Evolutionary conservation across 2,797 vertebrate genomes (phyloP).

Genomic region (Tympanoctomys barrerae): DNA sequence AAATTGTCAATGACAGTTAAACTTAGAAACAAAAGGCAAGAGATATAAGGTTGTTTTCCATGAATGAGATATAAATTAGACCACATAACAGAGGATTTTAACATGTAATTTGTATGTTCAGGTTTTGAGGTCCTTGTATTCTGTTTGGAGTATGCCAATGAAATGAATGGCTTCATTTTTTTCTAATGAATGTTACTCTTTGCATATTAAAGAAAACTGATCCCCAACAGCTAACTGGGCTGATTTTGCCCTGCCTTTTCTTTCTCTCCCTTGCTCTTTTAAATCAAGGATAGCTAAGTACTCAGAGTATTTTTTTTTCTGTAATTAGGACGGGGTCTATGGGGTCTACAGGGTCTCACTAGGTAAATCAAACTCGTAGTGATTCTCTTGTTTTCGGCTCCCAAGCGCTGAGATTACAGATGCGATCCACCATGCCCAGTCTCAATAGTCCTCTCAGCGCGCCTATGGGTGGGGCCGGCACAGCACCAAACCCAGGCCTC

Average conservation of each 20-base stretch:
- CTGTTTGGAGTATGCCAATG: constrained; percentile 21
- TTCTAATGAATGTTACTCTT: neutral
- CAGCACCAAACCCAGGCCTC: no score
- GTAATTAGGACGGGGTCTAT: no score
- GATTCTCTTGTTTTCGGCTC: no score
- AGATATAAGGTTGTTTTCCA: neutral
- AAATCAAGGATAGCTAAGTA: neutral
- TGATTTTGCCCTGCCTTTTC: constrained; percentile 3
- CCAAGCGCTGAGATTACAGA: no score
- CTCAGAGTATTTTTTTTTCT: neutral
- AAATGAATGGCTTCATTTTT: neutral
- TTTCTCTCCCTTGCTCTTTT: constrained; percentile 5
- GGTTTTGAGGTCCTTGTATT: constrained; percentile 17
- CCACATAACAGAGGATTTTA: neutral
- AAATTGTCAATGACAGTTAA: neutral
- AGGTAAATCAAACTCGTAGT: no score
- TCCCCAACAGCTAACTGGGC: neutral
- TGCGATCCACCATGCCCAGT: no score
- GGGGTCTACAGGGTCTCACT: no score
- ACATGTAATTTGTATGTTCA: neutral
- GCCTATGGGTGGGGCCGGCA: no score
- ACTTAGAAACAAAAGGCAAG: neutral
- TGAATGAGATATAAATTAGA: neutral
- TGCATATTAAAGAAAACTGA: constrained; percentile 24
- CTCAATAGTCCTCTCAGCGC: no score